A percentile compares a stretch with the other conserved stretches of the same genome.
These are phyloP conservation scores for Megamerina dolium DNA, from an alignment of 2,888 invertebrate genomes.

Conservation along the genomic window DNA sequence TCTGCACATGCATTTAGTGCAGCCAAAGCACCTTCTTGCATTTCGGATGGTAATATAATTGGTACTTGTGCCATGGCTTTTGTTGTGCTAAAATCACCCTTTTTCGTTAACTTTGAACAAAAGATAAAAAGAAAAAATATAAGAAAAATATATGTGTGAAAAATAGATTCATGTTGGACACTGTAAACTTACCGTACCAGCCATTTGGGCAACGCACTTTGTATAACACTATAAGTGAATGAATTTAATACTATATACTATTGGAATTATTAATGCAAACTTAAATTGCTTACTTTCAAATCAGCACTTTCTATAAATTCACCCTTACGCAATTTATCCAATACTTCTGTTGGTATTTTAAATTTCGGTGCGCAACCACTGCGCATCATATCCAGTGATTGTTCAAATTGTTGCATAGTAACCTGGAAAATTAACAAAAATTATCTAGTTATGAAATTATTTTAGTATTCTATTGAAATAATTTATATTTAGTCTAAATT, in stretches of 20 bases:
- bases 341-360: conserved; percentile 32
- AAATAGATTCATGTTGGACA: not conserved
- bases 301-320: conserved; percentile 35
- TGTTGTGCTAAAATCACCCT: conserved; percentile 37
- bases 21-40: conserved; percentile 30
- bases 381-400: conserved; percentile 44
- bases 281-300: conserved; percentile 39
- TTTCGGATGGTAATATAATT: conserved; percentile 37
- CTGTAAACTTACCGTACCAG: conserved; percentile 35
- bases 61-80: conserved; percentile 41
- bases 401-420: conserved; percentile 42
- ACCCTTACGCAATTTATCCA: conserved; percentile 37
- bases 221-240: conserved; percentile 42
- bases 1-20: conserved; percentile 37
- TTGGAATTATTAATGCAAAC: no score
- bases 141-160: not conserved
- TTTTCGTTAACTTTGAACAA: conserved; percentile 34
- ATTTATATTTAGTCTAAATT: not conserved
- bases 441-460: not conserved
- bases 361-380: conserved; percentile 41
- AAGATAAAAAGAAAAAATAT: not conserved
- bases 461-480: not conserved
- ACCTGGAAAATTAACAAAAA: conserved; percentile 22
- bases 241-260: no score
- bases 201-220: conserved; percentile 40